Percentiles rank a stretch among this genome's conserved stretches.
phyloP scores from a whole-genome alignment of 2,888 invertebrate species.

The Amiota minor region DNA sequence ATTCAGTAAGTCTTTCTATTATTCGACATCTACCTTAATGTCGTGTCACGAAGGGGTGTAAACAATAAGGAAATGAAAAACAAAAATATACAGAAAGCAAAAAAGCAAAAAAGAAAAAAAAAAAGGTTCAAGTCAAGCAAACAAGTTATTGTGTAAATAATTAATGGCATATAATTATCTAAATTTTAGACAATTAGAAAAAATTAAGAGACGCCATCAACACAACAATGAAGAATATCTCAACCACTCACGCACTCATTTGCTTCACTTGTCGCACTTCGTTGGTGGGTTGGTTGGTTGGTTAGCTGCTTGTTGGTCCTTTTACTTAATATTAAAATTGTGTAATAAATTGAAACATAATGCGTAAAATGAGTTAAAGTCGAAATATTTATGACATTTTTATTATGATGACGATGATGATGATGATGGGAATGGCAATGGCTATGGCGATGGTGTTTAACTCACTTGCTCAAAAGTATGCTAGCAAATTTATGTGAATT shows the following conservation, averaged over 20 bases:
- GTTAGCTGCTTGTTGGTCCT: constrained; percentile 3
- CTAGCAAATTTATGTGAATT: constrained; percentile 23
- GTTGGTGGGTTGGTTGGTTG: constrained; percentile 1
- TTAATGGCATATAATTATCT: constrained; percentile 70
- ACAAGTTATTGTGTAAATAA: constrained; percentile 66
- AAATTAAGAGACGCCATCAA: constrained; percentile 56
- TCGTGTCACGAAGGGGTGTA: too few relatives aligned
- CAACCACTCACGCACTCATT: too few relatives aligned
- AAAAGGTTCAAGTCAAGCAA: constrained; percentile 27
- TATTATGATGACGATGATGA: constrained; percentile 47
- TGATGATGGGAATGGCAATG: constrained; percentile 26
- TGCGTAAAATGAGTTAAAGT: constrained; percentile 24
- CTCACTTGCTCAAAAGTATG: too few relatives aligned
- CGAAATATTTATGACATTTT: constrained; percentile 62
- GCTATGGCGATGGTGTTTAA: constrained; percentile 27
- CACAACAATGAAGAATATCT: neutral
- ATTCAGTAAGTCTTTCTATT: too few relatives aligned
- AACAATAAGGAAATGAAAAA: neutral
- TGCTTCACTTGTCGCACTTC: neutral
- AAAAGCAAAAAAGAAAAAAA: constrained; percentile 31
- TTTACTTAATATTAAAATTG: too few relatives aligned
- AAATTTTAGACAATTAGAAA: constrained; percentile 70
- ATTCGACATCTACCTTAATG: too few relatives aligned
- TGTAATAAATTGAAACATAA: neutral
- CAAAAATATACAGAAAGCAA: constrained; percentile 9